Base-by-base conservation (phyloP, 2,797 vertebrate genomes). In the Chelon labrosus region DNA sequence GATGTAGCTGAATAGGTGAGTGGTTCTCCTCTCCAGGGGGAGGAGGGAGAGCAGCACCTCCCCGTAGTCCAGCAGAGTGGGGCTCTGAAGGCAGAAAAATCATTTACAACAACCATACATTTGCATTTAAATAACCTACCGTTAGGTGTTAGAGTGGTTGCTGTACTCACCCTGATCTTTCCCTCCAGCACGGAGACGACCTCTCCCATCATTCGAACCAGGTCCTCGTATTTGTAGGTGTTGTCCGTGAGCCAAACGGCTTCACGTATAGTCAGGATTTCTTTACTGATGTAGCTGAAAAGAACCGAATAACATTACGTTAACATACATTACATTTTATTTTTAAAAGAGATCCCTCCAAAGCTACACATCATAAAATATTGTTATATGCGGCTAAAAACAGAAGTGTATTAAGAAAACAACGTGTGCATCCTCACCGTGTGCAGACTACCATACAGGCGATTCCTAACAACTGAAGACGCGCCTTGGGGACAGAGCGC, bases 191-290 rank as follows among this genome's bases (percentile, higher is more conserved):
- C 96, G 27, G 98, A 96, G 70, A 98, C 94, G 1, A 99, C 95
- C 84, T 99, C 98, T 0, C 98, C 98, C 98, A 99, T 99, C 97
- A 99, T 99, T 68, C 98, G 94, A 42, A 99, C 98, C 81, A 99
- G 82, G 85, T 99, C 98, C 70, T 99, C 98, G 1, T 99, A 99
- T 83, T 98, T 98, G 89, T 99, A 99, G 0, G 98, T 98, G 92
- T 99, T 99, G 93, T 99, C 98, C 0, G 98, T 99, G 65, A 99
- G 95, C 98, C 98, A 99, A 51, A 99, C 98, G 0, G 98, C 98
- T 91, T 99, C 98, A 0, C 98, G 93, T 65, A 99, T 99, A 0
- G 98, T 99, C 87, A 99, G 85, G 81, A 99, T 99, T 79, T 99
- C 98, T 88, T 97, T 98, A 90, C 97, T 98, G 69, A 97, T 95